Evolutionary conservation across 1,140 invertebrate genomes (phyloP), one percentile per base, ranked within the genome.

Genomic region (Drosophila lini): DNA sequence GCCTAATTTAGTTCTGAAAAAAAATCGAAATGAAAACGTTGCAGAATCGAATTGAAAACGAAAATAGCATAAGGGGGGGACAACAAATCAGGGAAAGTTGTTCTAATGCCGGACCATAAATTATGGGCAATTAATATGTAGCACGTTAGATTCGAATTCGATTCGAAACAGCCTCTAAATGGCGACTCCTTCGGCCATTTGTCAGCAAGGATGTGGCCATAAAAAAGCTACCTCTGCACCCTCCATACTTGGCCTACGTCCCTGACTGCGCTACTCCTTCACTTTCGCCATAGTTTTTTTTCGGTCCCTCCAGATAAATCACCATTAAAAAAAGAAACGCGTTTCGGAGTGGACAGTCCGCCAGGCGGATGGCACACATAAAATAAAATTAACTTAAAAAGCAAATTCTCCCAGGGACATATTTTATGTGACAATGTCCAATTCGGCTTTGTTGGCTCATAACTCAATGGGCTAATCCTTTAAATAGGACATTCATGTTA

Each of bases 301-400:
- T 41, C 25, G 3, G n/a, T 32, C 31, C 5, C 16, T 61, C 25
- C 45, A 22, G 76, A 89, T 88, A 88, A 89, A 88, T 88, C 84
- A 88, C 84, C 84, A 89, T 88, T 88, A 88, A 89, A 88, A 88
- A 88, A 81, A 83, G 74, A 50, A 75, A 64, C 80, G 80, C 83
- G 84, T 89, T 73, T 48, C 25, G 32, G 40, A 45, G 22, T 25
- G 53, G 78, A 69, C 70, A 75, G 40, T 57, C 42, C 25, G 19
- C 9, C 22, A 22, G 22, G 22, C 22, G 22, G 22, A 28, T 28
- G 41, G 75, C 25, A 32, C 28, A 84, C 85, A 90, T 90, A 86
- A 90, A 90, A 90, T 86, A 80, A 90, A 90, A 90, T 90, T 90
- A 90, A 90, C 85, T 90, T 86, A 88, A 90, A 90, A 91, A 90